These are phyloP conservation scores for Sandelia bainsii DNA, from an alignment of 2,797 vertebrate genomes.

Conservation along the genomic window DNA sequence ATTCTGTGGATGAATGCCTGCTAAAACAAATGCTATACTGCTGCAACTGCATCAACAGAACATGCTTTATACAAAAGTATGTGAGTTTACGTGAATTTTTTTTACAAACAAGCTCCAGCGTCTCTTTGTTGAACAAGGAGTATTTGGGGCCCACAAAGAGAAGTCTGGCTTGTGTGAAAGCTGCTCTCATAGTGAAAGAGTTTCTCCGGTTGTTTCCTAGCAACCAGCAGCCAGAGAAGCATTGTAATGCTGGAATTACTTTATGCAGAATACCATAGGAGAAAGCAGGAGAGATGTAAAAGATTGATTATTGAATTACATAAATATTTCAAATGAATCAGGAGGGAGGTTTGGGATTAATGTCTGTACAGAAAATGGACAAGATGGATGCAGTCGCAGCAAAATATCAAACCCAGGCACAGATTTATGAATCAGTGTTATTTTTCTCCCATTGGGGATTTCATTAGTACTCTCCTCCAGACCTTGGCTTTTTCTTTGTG, in stretches of 20 bases:
- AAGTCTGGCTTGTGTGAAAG: slow-evolving; percentile 56
- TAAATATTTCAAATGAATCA: slow-evolving; percentile 57
- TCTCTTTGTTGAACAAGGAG: slow-evolving; percentile 19
- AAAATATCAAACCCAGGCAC: slow-evolving; percentile 32
- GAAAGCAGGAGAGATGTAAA: slow-evolving; percentile 54
- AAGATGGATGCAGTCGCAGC: slow-evolving; percentile 31
- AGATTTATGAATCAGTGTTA: slow-evolving; percentile 26
- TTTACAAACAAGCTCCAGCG: not conserved
- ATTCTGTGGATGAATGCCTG: too few relatives aligned
- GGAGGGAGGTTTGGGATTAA: slow-evolving; percentile 49
- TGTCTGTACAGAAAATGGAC: slow-evolving; percentile 27
- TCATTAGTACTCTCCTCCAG: slow-evolving; percentile 61
- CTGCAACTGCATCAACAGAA: not conserved
- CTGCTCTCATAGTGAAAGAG: slow-evolving; percentile 39
- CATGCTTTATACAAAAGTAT: not conserved
- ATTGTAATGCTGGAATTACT: slow-evolving; percentile 60
- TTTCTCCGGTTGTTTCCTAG: slow-evolving; percentile 78
- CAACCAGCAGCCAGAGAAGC: slow-evolving; percentile 69
- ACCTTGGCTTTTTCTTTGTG: slow-evolving; percentile 64
- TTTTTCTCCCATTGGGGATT: slow-evolving; percentile 61
- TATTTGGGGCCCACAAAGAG: slow-evolving; percentile 51
- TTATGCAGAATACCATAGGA: slow-evolving; percentile 43
- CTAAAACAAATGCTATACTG: not conserved
- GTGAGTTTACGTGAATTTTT: slow-evolving; percentile 9
- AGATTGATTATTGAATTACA: slow-evolving; percentile 72